These are phyloP conservation scores for Brachionus rubens DNA, from an alignment of 1,140 invertebrate species.

Conservation along the genomic window DNA sequence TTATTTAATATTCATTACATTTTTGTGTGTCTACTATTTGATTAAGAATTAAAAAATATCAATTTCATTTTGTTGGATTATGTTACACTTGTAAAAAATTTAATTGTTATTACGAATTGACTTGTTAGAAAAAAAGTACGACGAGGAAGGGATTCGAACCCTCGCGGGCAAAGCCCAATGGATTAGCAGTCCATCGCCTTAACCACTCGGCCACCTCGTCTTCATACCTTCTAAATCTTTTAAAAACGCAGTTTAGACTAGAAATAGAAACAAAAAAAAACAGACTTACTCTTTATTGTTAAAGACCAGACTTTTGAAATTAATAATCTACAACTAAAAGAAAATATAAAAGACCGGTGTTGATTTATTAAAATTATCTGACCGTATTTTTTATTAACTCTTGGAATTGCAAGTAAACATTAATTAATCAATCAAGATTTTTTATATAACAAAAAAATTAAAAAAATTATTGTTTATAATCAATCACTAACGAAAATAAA, in stretches of 20 bases:
- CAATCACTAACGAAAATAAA: too few species aligned
- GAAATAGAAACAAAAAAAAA: too few species aligned
- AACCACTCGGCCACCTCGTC: conserved; percentile 1
- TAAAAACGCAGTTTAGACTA: not conserved
- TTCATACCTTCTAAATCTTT: not conserved
- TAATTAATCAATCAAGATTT: conserved; percentile 25
- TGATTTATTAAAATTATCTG: too few species aligned
- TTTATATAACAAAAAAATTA: too few species aligned
- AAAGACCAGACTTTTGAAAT: too few species aligned
- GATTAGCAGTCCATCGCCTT: too few species aligned
- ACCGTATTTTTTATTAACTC: too few species aligned
- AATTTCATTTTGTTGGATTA: not conserved
- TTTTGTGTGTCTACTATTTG: conserved; percentile 22
- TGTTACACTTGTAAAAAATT: not conserved
- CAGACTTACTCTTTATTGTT: too few species aligned
- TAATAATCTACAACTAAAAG: too few species aligned
- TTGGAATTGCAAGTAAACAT: not conserved
- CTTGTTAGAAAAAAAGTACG: not conserved
- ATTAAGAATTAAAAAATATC: conserved; percentile 27
- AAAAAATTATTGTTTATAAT: conserved; percentile 28
- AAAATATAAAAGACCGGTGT: too few species aligned
- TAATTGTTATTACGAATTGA: not conserved
- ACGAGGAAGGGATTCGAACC: too few species aligned
- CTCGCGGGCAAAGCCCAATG: too few species aligned
- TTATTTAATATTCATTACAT: conserved; percentile 42